phyloP scores from a whole-genome alignment of 2,113 vertebrate species.

The Aix galericulata region DNA sequence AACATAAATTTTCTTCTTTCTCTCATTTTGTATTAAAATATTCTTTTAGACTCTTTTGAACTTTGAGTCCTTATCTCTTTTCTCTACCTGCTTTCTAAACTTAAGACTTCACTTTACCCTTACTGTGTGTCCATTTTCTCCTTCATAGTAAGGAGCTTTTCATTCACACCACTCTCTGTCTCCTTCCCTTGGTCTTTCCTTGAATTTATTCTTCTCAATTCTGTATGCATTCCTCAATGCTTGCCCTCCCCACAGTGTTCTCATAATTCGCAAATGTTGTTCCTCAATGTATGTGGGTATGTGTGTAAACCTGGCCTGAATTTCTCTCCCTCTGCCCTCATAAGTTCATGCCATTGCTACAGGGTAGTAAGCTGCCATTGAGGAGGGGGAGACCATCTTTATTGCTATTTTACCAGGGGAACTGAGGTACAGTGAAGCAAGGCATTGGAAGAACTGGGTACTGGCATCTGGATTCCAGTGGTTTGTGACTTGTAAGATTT shows the following conservation, averaged over 20 bases:
- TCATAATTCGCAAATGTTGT: not conserved
- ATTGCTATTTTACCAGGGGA: not conserved
- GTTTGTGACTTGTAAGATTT: not conserved
- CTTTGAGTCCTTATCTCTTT: not conserved
- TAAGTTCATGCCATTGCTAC: not conserved
- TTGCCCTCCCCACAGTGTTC: not conserved
- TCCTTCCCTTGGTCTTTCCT: not conserved
- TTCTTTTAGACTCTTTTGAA: not conserved
- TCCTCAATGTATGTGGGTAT: not conserved
- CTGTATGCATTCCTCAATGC: not conserved
- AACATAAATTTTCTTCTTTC: not conserved
- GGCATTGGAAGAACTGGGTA: not conserved
- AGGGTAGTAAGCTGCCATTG: not conserved
- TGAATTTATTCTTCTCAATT: not conserved
- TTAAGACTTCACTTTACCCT: not conserved
- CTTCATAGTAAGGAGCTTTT: not conserved
- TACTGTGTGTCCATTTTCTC: not conserved
- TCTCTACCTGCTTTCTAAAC: not conserved
- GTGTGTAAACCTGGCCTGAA: not conserved
- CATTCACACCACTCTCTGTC: not conserved
- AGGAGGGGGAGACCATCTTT: not conserved
- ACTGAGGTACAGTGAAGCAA: not conserved
- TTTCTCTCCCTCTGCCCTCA: not conserved
- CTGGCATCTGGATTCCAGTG: not conserved
- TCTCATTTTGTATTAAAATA: not conserved